phyloP scores from a whole-genome alignment of 2,888 invertebrate genomes.

The Catocala fraxini region DNA sequence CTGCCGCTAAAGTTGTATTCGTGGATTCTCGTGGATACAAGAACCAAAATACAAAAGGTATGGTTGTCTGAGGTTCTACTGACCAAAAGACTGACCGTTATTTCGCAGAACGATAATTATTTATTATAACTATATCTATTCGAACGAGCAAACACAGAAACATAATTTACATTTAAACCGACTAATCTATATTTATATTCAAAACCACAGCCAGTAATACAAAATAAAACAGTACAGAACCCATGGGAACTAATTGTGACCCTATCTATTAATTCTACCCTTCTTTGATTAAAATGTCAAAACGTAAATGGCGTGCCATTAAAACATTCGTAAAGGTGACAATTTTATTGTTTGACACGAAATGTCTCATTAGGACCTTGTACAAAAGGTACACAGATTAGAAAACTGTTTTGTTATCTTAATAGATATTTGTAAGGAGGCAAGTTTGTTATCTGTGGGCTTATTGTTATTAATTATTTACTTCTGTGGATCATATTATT shows the following conservation, averaged over 20 bases:
- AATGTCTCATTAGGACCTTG: slow-evolving; percentile 50
- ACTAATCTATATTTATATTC: slow-evolving; percentile 6
- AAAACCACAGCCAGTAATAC: slow-evolving; percentile 10
- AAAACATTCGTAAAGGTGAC: slow-evolving; percentile 62
- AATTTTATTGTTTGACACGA: slow-evolving; percentile 56
- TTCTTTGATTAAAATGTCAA: slow-evolving; percentile 74
- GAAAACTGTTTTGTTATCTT: slow-evolving; percentile 25
- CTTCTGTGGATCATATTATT: background rate
- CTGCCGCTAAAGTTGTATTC: no score
- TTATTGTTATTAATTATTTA: slow-evolving; percentile 13
- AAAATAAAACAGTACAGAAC: slow-evolving; percentile 32
- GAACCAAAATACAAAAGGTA: no score
- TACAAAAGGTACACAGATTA: slow-evolving; percentile 30
- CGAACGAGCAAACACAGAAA: no score
- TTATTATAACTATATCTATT: no score
- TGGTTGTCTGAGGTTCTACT: no score
- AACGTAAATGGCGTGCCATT: slow-evolving; percentile 69
- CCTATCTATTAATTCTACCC: slow-evolving; percentile 55
- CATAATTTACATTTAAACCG: no score
- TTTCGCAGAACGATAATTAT: no score
- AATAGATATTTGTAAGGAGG: slow-evolving; percentile 20
- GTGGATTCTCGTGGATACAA: no score
- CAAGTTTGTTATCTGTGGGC: slow-evolving; percentile 12
- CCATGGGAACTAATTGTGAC: slow-evolving; percentile 44
- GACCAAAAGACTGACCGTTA: no score